These are phyloP conservation scores for Drosophila jambulina DNA, from an alignment of 1,140 invertebrate genomes.

Conservation along the genomic window DNA sequence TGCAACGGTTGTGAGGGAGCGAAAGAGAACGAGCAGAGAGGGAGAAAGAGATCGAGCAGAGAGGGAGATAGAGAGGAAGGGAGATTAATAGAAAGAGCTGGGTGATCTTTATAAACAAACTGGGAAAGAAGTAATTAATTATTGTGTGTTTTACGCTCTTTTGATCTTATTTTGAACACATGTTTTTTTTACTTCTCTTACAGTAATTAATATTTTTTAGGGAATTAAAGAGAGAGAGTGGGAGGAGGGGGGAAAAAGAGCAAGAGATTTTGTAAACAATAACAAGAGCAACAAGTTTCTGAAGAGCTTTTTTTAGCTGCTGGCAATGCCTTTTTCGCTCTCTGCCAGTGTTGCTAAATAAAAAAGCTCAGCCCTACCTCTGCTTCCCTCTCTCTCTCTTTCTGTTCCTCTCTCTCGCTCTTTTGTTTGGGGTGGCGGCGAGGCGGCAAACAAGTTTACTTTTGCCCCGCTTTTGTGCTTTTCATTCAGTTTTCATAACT, in stretches of 20 bases:
- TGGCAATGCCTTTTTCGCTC: constrained; percentile 32
- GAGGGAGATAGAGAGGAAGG: too few species aligned
- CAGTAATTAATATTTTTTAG: not conserved
- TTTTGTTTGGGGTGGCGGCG: constrained; percentile 20
- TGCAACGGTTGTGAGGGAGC: constrained; percentile 35
- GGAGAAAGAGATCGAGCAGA: not conserved
- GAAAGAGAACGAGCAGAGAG: not conserved
- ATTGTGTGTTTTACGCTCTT: not conserved
- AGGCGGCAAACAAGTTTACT: constrained; percentile 58
- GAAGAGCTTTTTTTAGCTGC: constrained; percentile 30
- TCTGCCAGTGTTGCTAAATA: constrained; percentile 37
- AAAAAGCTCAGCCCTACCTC: not conserved
- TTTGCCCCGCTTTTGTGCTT: constrained; percentile 62
- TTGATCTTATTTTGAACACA: not conserved
- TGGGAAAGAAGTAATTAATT: constrained; percentile 11
- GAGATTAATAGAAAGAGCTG: not conserved
- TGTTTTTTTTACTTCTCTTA: not conserved
- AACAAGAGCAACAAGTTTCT: constrained; percentile 48
- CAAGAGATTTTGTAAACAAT: constrained; percentile 26
- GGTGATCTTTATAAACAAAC: not conserved
- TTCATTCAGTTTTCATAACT: constrained; percentile 75
- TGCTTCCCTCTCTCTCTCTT: constrained; percentile 4
- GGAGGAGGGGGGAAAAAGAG: not conserved
- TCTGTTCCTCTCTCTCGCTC: constrained; percentile 13
- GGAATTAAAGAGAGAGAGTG: not conserved